Conservation (phyloP, 2,797 vertebrate genomes). For the Staurois parvus region DNA sequence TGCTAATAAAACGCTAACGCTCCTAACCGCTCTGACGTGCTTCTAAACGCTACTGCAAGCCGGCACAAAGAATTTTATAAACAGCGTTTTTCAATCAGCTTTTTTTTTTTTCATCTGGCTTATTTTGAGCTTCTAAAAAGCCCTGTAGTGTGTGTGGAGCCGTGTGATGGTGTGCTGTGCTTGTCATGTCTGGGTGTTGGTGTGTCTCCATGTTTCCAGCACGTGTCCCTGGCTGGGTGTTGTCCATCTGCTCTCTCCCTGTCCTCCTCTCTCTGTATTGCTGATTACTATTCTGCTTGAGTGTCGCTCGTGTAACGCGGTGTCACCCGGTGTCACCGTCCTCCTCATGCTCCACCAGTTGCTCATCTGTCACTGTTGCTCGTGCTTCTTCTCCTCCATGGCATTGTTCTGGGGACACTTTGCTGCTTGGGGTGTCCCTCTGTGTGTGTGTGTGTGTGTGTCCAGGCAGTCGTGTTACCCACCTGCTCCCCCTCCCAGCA, state of each 20-base stretch:
- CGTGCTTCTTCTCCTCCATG: background rate
- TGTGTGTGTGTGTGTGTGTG: too few species aligned
- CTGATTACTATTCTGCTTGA: slow-evolving; percentile 37
- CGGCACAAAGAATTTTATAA: too few species aligned
- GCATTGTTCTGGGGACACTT: background rate
- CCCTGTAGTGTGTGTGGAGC: too few species aligned
- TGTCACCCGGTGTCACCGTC: background rate
- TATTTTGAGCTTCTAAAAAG: too few species aligned
- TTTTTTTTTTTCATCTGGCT: too few species aligned
- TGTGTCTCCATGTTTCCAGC: background rate
- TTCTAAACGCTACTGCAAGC: too few species aligned
- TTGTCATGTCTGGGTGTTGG: background rate
- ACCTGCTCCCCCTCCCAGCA: too few species aligned
- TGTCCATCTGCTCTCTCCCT: slow-evolving; percentile 21
- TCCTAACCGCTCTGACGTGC: too few species aligned
- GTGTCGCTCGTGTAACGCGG: slow-evolving; percentile 1
- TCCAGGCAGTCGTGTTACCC: too few species aligned
- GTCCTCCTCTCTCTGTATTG: background rate
- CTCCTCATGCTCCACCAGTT: background rate
- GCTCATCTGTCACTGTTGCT: background rate
- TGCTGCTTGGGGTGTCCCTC: slow-evolving; percentile 44
- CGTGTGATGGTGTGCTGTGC: too few species aligned
- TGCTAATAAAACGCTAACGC: too few species aligned
- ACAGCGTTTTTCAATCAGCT: too few species aligned
- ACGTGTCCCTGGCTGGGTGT: background rate